Conservation (phyloP, 2,888 invertebrate species). For the Netelia fuscicornis region DNA sequence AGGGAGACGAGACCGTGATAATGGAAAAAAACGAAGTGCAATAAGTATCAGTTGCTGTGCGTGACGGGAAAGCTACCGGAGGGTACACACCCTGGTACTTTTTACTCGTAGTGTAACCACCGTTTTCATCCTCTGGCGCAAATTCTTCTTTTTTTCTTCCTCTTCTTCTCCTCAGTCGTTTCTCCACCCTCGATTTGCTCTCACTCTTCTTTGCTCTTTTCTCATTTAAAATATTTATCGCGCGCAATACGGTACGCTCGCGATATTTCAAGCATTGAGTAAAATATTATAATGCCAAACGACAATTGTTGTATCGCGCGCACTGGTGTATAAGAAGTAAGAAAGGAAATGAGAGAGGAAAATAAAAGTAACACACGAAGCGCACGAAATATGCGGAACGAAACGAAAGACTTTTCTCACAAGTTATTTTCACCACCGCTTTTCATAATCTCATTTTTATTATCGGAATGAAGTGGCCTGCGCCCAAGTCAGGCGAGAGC, state of each 20-base stretch:
- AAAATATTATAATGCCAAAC: conserved; percentile 21
- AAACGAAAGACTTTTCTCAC: background rate
- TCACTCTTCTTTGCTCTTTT: conserved; percentile 6
- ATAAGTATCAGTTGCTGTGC: conserved; percentile 51
- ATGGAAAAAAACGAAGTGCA: conserved; percentile 44
- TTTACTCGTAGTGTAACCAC: background rate
- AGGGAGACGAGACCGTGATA: background rate
- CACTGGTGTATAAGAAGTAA: background rate
- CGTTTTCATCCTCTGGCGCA: conserved; percentile 15
- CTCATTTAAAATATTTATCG: conserved; percentile 35
- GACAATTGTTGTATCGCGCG: conserved; percentile 33
- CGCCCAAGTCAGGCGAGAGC: conserved; percentile 6
- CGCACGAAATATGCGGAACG: background rate
- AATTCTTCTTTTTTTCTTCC: conserved; percentile 11
- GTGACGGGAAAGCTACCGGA: background rate
- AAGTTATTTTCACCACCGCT: conserved; percentile 25
- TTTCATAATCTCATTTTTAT: conserved; percentile 62
- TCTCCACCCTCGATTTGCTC: background rate
- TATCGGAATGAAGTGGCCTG: conserved; percentile 55
- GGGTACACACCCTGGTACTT: background rate
- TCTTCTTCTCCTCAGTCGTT: background rate
- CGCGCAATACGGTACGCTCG: background rate
- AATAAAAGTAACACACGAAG: background rate
- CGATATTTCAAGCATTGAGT: conserved; percentile 12
- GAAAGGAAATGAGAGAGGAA: background rate